These are phyloP conservation scores for Cremastinae sp. DNA, from an alignment of 2,888 invertebrate genomes.

Conservation along the genomic window DNA sequence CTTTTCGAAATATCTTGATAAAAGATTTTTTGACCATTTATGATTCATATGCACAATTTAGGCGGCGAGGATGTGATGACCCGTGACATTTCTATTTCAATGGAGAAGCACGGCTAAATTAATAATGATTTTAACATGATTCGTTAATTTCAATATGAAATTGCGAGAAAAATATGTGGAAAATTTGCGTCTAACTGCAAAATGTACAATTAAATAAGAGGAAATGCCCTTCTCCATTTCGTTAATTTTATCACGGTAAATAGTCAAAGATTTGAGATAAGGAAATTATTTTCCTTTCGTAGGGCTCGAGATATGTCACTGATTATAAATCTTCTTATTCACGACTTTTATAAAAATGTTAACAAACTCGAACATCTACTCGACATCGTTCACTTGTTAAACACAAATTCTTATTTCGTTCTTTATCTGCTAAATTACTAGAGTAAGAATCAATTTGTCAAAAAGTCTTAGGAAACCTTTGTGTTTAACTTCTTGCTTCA, in stretches of 20 bases:
- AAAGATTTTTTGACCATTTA: conserved; percentile 13
- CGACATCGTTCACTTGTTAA: neutral
- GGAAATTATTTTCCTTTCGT: neutral
- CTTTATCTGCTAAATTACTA: neutral
- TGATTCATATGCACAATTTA: no score
- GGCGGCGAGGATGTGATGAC: no score
- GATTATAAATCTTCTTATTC: neutral
- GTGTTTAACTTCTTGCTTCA: neutral
- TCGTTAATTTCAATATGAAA: conserved; percentile 56
- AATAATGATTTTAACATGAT: no score
- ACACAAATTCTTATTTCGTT: neutral
- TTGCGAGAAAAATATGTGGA: conserved; percentile 30
- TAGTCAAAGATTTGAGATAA: conserved; percentile 3
- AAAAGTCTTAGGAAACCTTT: conserved; percentile 1
- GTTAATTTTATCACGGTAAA: no score
- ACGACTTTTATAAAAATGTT: neutral
- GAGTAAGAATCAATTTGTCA: neutral
- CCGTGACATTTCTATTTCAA: neutral
- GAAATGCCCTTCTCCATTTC: neutral
- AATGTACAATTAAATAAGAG: conserved; percentile 3
- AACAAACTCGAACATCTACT: neutral
- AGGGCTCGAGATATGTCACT: neutral
- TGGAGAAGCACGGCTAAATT: conserved; percentile 26
- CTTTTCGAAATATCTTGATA: conserved; percentile 1
- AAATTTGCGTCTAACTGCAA: neutral